Evolutionary conservation across 2,113 vertebrate species (phyloP), one percentile per base, ranked within the genome.

Genomic region (Alouatta palliata): DNA sequence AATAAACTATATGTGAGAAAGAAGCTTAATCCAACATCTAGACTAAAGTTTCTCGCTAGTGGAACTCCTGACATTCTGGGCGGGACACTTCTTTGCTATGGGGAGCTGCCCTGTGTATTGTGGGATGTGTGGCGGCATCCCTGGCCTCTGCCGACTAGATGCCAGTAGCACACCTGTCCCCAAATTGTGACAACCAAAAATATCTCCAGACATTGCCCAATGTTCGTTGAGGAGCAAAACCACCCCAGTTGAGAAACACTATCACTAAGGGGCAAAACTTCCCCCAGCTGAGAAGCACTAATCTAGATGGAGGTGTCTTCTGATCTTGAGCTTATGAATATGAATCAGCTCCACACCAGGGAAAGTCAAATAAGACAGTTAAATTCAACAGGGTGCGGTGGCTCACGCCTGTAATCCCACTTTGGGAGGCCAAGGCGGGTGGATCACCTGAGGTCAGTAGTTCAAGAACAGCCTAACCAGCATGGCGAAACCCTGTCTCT

Each of bases 131-230:
- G 43, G 43, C 1, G 64, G 32, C 52, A 88, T 21, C 45, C 37
- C 30, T 23, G 66, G 8, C 32, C 23, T 75, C 56, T 85, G 47
- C 37, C 8, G 4, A 23, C 66, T 58, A 58, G 43, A 83, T 71
- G 16, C 43, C n/a, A 40, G 10, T 17, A 85, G 58, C 19, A 58
- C 0, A 35, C 35, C 6, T n/a, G 17, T 37, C 47, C 8, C 2
- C 43, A 66, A 27, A 30, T 7, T 66, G 20, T 71, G 30, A 92
- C 85, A 84, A 87, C 19, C 81, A 76, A 90, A 92, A 92, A 90
- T 61, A 8, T 92, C 61, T 94, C 66, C n/a, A 80, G 76, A 95
- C 49, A 83, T n/a, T 80, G 56, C 14, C 61, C 94, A 87, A 80
- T 80, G 14, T 85, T 35, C 79, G 43, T 73, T 47, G 10, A 77